These are phyloP conservation scores for Donacobius atricapilla DNA, from an alignment of 2,113 vertebrate species.

Conservation along the genomic window DNA sequence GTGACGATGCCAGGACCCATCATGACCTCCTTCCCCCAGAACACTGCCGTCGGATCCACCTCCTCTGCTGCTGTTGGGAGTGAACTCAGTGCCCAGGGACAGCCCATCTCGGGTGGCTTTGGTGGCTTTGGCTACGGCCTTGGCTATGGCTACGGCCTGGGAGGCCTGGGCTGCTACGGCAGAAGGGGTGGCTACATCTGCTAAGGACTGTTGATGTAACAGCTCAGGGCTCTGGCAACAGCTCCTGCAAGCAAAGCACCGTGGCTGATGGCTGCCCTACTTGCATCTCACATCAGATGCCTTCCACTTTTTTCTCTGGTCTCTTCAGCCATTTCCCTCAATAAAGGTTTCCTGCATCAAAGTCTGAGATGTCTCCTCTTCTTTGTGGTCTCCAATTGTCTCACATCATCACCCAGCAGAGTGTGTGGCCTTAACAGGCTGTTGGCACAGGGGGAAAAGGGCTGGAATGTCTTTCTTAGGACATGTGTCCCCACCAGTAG, in stretches of 20 bases:
- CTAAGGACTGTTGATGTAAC: not conserved
- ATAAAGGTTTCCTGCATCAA: not conserved
- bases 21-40: not conserved
- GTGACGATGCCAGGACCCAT: not conserved
- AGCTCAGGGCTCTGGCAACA: rapidly evolving
- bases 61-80: not conserved
- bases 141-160: not conserved
- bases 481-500: rapidly evolving
- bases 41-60: not conserved
- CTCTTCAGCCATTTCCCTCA: rapidly evolving
- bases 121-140: not conserved
- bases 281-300: rapidly evolving
- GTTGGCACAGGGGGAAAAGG: not conserved
- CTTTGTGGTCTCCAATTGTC: not conserved
- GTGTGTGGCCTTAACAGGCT: not conserved
- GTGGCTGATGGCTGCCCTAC: rapidly evolving
- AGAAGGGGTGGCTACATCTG: not conserved
- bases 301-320: not conserved
- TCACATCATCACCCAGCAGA: too few relatives aligned
- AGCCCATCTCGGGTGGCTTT: not conserved
- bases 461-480: rapidly evolving
- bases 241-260: not conserved
- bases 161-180: not conserved
- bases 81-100: not conserved
- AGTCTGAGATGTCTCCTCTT: not conserved